Base-by-base conservation (phyloP, 1,140 invertebrate species). In the Zophobas atratus region DNA sequence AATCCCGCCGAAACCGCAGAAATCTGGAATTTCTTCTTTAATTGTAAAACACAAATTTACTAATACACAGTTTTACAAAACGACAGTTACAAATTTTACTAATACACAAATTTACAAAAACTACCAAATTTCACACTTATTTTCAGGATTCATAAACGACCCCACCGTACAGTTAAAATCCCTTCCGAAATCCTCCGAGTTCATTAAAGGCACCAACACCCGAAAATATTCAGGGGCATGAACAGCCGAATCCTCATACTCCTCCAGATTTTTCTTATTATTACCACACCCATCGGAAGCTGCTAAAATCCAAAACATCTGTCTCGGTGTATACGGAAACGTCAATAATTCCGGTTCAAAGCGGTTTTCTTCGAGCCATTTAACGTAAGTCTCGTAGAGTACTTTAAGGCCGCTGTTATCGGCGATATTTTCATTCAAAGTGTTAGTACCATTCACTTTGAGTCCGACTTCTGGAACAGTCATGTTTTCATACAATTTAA, bases 341-440 rank as follows among this genome's bases (percentile, higher is more conserved):
- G 88, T 88, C 0, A 89, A 89, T 1, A 91, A 81, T 49, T 39
- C 34, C 77, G n/a, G 3, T 71, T 81, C 32, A 1, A 1, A 60
- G 0, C 85, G 84, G 71, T 90, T 87, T 20, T 85, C 82, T 36
- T 86, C 80, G 0, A 85, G 80, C 90, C 91, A 91, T 2, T 86
- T 82, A 46, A 87, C 85, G 81, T 92, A 92, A 0, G 92, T 92
- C 6, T 86, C 82, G 81, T 92, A 93, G 0, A 93, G 91, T 78
- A 91, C 89, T 78, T 92, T 92, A n/a, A 94, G 85, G 1, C 92
- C 92, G 5, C 95, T 95, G 84, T 97, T 97, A 85, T 97, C 96
- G 0, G 96, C 96, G 56, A 97, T 97, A 84, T 97, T 97, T 83
- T 97, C 96, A 8, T 92, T 94, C 87, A 97, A 95, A 0, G 95